Evolutionary conservation across 2,797 vertebrate species (phyloP), one percentile per base, ranked within the genome.

Genomic region (Emys orbicularis): DNA sequence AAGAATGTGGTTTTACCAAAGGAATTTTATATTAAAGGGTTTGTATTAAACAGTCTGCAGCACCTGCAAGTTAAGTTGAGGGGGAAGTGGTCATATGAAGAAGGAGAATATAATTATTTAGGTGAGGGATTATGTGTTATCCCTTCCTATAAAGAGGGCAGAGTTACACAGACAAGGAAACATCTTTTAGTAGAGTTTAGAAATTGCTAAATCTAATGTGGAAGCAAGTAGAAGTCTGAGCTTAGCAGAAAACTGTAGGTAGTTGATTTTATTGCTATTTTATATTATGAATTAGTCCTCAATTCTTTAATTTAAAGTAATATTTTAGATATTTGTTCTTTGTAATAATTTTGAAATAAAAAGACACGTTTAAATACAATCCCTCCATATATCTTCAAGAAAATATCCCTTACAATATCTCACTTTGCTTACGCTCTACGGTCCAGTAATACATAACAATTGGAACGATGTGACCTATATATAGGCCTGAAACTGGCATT

Each of bases 41-140:
- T 89, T 81, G 3, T 47, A 83, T 59, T 23, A 92, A 84, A 18
- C 87, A 52, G 5, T 56, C 59, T 77, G 23, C 29, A 86, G 18
- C 1, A 25, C 56, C 91, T 59, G 34, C 50, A 85, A 92, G 16
- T 31, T 49, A 92, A 86, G 31, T 8, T 52, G 8, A 12, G 87
- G 87, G 50, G 59, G 88, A 54, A 74, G 34, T 77, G 12, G 76
- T 89, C 87, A 90, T 84, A 89, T 80, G 4, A 79, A 50, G 21
- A 72, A 23, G 15, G 88, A 25, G 23, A 86, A 96, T 77, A 72
- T 52, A 86, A 92, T 87, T 89, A 89, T 86, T 95, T 94, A 4
- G 47, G 16, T 15, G 77, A 41, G 52, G 47, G 84, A 80, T 89
- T 90, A 87, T 13, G 54, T 1, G 65, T 34, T 90, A 49, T 44